Base-by-base conservation (phyloP, 2,113 vertebrate species). In the Pycnonotus jocosus region DNA sequence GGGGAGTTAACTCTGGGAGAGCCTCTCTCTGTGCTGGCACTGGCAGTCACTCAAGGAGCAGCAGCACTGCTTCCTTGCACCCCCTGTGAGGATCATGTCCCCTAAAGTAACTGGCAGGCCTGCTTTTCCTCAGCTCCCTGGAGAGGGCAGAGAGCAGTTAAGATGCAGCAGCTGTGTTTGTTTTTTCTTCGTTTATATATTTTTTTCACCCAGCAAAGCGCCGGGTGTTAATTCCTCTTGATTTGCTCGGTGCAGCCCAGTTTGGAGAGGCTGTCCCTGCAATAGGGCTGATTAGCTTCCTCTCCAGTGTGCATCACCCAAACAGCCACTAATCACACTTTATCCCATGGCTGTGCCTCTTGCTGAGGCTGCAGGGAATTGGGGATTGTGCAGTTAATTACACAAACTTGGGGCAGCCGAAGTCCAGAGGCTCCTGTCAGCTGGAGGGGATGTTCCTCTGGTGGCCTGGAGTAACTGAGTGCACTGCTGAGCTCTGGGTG, bases 111-210 rank as follows among this genome's bases (percentile, higher is more conserved):
- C 76, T 93, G 89, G 65, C 72, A 79, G 88, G 70, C 81, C 86
- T 82, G 74, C 64, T 82, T 76, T 44, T 94, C 61, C 79, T 83
- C 86, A 74, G 44, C 25, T 95, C 94, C 80, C 86, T 71, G 58
- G 77, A 83, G 72, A 58, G 76, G 65, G 11, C 45, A 65, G 35
- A 69, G 60, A 92, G 77, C 82, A 71, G 87, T 94, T 91, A 94
- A 96, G 87, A 92, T 0, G 0, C 83, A 92, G 85, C 95, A 96
- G 96, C 93, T 96, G 96, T 93, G 93, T 96, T 96, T 95, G 88
- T 76, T 53, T 77, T 57, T 93, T 77, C 83, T 60, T 50, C 48
- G 28, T 90, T 81, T 78, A 51, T 95, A 24, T 86, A 4, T 64
- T 33, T 62, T 81, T 93, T 87, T 62, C 47, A 56, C n/a, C 69